phyloP scores from a whole-genome alignment of 2,888 invertebrate species.

The Hipparchia semele region DNA sequence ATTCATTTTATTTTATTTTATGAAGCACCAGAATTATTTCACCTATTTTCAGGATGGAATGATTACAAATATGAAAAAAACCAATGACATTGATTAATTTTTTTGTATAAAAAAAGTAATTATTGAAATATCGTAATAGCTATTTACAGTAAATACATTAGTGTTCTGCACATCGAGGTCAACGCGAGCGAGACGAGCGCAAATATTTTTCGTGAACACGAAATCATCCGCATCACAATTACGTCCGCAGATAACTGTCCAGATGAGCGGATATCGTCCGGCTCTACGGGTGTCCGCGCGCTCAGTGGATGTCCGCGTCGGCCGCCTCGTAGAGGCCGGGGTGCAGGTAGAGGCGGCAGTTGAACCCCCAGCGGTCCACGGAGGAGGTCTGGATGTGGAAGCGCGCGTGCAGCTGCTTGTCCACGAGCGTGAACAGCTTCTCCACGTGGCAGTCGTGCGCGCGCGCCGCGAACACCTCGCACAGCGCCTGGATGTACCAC shows the following conservation, averaged over 20 bases:
- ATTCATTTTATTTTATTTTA: too few relatives aligned
- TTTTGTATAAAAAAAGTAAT: too few relatives aligned
- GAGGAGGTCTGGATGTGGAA: constrained; percentile 84
- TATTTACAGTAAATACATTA: too few relatives aligned
- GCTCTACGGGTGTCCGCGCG: not conserved
- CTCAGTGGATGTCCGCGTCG: not conserved
- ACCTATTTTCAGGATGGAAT: not conserved
- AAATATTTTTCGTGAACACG: too few relatives aligned
- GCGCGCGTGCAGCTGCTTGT: constrained; percentile 66
- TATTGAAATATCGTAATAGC: too few relatives aligned
- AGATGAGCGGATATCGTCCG: too few relatives aligned
- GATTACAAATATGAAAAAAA: not conserved
- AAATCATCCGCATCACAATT: too few relatives aligned
- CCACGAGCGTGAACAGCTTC: constrained; percentile 85
- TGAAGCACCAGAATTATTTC: not conserved
- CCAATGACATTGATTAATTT: too few relatives aligned
- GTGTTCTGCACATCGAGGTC: too few relatives aligned
- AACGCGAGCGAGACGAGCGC: too few relatives aligned
- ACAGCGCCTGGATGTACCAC: constrained; percentile 88
- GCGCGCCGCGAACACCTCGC: constrained; percentile 84
- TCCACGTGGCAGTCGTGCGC: constrained; percentile 86
- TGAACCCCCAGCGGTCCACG: constrained; percentile 86
- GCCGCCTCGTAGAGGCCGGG: constrained; percentile 82
- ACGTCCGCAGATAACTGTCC: too few relatives aligned
- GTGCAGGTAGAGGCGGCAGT: constrained; percentile 85